phyloP scores from a whole-genome alignment of 2,888 invertebrate species.

The Drosophila kokeensis region DNA sequence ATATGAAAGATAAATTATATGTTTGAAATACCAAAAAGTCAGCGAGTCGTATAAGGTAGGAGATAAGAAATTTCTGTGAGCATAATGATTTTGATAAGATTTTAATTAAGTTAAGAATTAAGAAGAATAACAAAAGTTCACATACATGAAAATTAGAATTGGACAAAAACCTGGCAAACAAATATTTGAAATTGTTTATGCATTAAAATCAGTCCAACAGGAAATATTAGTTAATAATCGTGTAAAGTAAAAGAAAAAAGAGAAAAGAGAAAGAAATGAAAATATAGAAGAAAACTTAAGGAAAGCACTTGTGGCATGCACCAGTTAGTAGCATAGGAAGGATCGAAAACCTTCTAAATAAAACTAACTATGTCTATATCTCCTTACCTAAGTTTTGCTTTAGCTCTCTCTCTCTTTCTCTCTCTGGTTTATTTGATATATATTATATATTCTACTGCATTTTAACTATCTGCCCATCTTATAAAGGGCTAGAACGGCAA shows the following conservation, averaged over 20 bases:
- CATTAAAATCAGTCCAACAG: neutral
- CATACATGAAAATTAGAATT: neutral
- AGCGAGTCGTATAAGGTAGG: no score
- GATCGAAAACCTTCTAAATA: neutral
- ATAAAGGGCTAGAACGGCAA: slow-evolving; percentile 67
- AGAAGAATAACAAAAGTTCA: neutral
- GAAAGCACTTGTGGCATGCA: neutral
- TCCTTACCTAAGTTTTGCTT: neutral
- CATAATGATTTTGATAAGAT: neutral
- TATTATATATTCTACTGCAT: no score
- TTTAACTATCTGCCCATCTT: slow-evolving; percentile 64
- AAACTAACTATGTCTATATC: neutral
- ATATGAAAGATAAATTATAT: neutral
- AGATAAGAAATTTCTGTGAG: neutral
- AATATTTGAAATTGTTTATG: neutral
- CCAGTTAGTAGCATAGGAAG: neutral
- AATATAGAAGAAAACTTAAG: neutral
- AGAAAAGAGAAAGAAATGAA: neutral
- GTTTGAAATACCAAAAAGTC: neutral
- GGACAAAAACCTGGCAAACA: neutral
- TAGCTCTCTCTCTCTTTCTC: neutral
- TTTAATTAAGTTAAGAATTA: neutral
- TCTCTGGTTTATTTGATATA: neutral
- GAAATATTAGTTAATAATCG: neutral
- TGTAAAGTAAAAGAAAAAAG: no score